A percentile compares a stretch with the other conserved stretches of the same genome.
Evolutionary conservation across 2,113 vertebrate species (phyloP).

Genomic region (Chaetops frenatus): DNA sequence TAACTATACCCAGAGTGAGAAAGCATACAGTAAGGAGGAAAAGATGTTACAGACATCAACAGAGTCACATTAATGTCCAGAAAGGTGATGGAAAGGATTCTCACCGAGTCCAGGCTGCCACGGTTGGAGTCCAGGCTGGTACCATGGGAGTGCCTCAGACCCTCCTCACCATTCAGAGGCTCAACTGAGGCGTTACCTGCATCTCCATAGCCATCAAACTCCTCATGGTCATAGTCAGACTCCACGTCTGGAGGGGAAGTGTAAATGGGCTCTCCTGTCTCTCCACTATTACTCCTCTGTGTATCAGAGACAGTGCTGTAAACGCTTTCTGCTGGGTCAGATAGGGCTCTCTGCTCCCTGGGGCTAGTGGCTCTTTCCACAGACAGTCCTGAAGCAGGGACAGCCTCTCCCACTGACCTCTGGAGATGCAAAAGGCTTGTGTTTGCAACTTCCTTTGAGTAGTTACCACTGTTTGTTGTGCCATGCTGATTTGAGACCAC

Average conservation of each 20-base stretch:
- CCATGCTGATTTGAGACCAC: not conserved
- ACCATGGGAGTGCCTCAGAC: conserved; percentile 79
- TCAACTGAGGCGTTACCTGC: conserved; percentile 72
- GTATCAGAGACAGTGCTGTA: conserved; percentile 71
- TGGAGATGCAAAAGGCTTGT: not conserved
- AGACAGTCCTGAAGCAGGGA: not conserved
- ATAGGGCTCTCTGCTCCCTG: not conserved
- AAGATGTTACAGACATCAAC: not conserved
- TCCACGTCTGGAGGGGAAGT: conserved; percentile 81
- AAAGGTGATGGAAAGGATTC: conserved; percentile 3
- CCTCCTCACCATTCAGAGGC: conserved; percentile 74
- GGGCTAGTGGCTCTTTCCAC: not conserved
- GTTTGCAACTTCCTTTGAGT: not conserved
- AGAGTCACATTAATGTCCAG: not conserved
- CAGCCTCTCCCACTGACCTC: not conserved
- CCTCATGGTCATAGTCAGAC: conserved; percentile 88
- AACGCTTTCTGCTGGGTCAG: conserved; percentile 51
- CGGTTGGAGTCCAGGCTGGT: conserved; percentile 84
- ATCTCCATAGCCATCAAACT: conserved; percentile 80
- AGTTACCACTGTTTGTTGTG: conserved; percentile 2
- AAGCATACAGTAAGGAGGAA: not conserved
- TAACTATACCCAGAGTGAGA: not conserved
- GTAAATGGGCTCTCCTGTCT: conserved; percentile 80
- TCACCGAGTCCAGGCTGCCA: conserved; percentile 88
- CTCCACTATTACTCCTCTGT: conserved; percentile 53